Percentiles rank a stretch among this genome's conserved stretches.
phyloP scores from a whole-genome alignment of 2,113 vertebrate genomes.

The Plestiodon gilberti region DNA sequence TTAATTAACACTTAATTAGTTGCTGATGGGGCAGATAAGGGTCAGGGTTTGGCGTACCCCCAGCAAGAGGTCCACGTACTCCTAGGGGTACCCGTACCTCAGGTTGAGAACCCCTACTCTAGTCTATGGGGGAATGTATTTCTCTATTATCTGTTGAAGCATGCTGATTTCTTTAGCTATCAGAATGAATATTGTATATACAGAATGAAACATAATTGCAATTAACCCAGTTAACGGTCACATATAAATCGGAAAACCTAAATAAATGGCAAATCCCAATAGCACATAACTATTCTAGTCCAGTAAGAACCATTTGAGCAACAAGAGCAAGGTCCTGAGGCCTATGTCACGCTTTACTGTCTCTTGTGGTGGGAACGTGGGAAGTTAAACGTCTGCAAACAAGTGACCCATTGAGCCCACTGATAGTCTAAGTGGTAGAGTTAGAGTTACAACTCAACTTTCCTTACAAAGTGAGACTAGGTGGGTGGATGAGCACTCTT shows the following conservation, averaged over 20 bases:
- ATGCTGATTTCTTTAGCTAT: neutral
- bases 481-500: neutral
- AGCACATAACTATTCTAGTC: neutral
- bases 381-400: neutral
- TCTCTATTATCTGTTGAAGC: neutral
- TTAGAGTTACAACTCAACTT: neutral
- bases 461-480: neutral
- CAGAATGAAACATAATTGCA: neutral
- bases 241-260: neutral
- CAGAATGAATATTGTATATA: neutral
- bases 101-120: too few species aligned
- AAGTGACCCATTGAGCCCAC: neutral
- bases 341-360: neutral
- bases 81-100: too few species aligned
- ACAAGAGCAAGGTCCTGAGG: neutral
- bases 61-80: too few species aligned
- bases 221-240: neutral
- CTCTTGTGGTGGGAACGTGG: neutral
- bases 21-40: too few species aligned
- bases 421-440: neutral
- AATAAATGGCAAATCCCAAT: neutral
- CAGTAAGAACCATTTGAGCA: neutral
- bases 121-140: too few species aligned
- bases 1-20: too few species aligned
- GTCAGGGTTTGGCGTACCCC: too few species aligned